Percentiles rank a stretch among this genome's conserved stretches.
phyloP scores from a whole-genome alignment of 2,797 vertebrate genomes.

The Coregonus suidteri region DNA sequence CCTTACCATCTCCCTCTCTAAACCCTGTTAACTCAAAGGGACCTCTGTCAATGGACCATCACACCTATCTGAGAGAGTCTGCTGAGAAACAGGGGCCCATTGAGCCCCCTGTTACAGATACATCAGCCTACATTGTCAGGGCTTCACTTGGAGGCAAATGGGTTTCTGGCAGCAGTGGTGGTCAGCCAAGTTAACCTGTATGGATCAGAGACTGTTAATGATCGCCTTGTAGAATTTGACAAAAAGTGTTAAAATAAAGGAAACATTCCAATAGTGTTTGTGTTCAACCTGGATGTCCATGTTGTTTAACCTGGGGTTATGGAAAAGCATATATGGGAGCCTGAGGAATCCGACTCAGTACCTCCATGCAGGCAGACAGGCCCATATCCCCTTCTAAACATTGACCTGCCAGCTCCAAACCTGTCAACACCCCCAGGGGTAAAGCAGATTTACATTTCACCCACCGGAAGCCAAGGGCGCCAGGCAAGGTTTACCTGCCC shows the following conservation, averaged over 20 bases:
- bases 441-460: background rate
- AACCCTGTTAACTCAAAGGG: background rate
- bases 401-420: background rate
- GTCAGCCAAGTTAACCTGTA: background rate
- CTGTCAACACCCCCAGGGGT: background rate
- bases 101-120: background rate
- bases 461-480: conserved; percentile 45
- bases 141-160: background rate
- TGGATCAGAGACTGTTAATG: background rate
- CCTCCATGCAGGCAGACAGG: background rate
- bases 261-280: background rate
- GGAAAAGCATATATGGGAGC: background rate
- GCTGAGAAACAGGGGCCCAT: background rate
- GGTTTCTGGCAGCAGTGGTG: background rate
- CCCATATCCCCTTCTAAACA: conserved; percentile 18
- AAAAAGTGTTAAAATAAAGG: background rate
- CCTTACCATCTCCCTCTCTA: background rate
- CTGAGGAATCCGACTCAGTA: too few species aligned
- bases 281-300: background rate
- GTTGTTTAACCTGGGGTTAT: background rate
- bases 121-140: background rate
- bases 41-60: background rate
- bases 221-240: background rate
- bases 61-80: background rate
- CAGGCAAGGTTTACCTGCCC: conserved; percentile 52